These are phyloP conservation scores for Sphaeridia pumilis DNA, from an alignment of 2,888 invertebrate genomes.

Conservation along the genomic window DNA sequence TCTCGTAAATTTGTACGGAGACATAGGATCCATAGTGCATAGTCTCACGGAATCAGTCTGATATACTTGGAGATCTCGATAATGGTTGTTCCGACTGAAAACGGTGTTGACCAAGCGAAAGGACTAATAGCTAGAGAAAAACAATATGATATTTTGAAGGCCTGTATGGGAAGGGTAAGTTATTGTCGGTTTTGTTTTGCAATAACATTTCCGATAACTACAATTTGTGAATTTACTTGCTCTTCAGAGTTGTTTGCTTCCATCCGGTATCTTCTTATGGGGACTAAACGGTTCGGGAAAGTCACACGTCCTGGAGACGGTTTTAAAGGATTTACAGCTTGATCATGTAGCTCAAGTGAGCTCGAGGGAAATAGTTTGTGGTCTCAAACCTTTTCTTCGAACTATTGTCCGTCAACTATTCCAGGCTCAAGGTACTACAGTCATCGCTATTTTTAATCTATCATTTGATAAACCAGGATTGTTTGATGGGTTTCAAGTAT, in stretches of 20 bases:
- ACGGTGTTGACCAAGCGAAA: too few relatives aligned
- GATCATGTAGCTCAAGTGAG: conserved; percentile 8
- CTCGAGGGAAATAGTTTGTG: conserved; percentile 14
- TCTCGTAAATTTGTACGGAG: too few relatives aligned
- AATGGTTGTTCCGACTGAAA: too few relatives aligned
- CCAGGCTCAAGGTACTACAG: background rate
- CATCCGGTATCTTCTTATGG: conserved; percentile 8
- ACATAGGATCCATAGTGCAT: too few relatives aligned
- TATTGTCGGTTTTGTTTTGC: too few relatives aligned
- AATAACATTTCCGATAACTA: too few relatives aligned
- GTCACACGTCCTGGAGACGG: conserved; percentile 2
- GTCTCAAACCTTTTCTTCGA: conserved; percentile 6
- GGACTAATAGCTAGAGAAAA: background rate
- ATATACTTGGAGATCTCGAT: too few relatives aligned
- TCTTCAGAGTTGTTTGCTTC: conserved; percentile 5
- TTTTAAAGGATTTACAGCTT: background rate
- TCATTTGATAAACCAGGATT: too few relatives aligned
- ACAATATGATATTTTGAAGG: background rate
- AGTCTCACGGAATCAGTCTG: too few relatives aligned
- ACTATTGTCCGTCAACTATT: conserved; percentile 13
- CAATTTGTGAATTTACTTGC: too few relatives aligned
- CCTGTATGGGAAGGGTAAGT: background rate
- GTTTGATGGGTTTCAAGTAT: too few relatives aligned
- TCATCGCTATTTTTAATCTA: too few relatives aligned
- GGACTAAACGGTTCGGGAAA: conserved; percentile 11